These are phyloP conservation scores for Plodia interpunctella DNA, from an alignment of 1,140 invertebrate species.

Conservation along the genomic window DNA sequence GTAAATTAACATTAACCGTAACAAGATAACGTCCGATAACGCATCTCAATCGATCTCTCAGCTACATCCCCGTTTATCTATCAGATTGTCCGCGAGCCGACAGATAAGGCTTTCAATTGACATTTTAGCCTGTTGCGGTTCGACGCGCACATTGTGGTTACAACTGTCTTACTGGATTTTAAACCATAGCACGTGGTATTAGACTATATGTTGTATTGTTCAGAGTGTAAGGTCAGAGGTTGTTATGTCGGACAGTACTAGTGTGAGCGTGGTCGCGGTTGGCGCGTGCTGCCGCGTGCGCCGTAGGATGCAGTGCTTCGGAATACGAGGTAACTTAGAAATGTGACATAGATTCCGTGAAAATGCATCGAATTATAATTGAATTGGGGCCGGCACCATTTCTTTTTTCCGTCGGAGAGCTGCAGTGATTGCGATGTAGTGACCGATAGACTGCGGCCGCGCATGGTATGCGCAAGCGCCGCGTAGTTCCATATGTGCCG, in stretches of 20 bases:
- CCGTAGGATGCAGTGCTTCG: conserved; percentile 66
- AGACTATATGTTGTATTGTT: conserved; percentile 17
- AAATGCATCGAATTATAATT: neutral
- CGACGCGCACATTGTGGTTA: conserved; percentile 34
- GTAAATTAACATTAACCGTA: no score
- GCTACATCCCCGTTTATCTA: conserved; percentile 42
- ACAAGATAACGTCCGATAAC: neutral
- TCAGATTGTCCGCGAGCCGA: conserved; percentile 34
- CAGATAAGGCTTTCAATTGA: conserved; percentile 43
- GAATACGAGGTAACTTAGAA: conserved; percentile 56
- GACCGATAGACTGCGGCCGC: conserved; percentile 16
- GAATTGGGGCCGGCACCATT: neutral
- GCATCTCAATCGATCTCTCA: conserved; percentile 25
- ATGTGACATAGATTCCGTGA: neutral
- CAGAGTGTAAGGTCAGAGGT: conserved; percentile 39
- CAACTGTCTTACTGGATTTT: conserved; percentile 17
- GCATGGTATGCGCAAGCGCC: conserved; percentile 29
- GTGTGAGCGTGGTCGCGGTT: conserved; percentile 30
- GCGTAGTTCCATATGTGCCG: conserved; percentile 32
- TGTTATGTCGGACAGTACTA: conserved; percentile 53
- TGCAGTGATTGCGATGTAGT: conserved; percentile 10
- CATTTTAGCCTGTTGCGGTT: conserved; percentile 37
- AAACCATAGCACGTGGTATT: conserved; percentile 32
- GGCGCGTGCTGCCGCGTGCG: conserved; percentile 62
- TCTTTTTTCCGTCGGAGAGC: neutral